Base-by-base conservation (phyloP, 1,140 invertebrate species). In the Drosophila sproati region DNA sequence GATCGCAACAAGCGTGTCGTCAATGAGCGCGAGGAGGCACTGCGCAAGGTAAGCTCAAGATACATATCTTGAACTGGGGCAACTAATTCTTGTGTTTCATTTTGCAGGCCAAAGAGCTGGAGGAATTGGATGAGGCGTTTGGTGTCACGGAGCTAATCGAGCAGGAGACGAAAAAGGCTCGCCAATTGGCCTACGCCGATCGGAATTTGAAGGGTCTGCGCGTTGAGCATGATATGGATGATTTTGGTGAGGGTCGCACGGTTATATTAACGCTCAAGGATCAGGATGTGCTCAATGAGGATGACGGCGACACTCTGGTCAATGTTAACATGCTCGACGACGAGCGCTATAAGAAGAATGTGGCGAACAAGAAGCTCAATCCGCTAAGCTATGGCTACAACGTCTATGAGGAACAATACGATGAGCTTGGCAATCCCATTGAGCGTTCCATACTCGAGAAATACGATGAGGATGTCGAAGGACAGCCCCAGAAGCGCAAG, bases 321-420 rank as follows among this genome's bases (percentile, higher is more conserved):
- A 99, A 99, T 94, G 97, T 99, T 2, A 99, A 99, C 93, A 96
- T 99, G 91, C 91, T 98, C 0, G 98, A 99, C 91, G 95, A 98
- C 86, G 98, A 99, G 93, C 94, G 95, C 57, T 98, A 98, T 89
- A 96, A 97, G 80, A 97, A 96, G 94, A 99, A 98, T 94, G 93
- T 97, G 50, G 94, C 96, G 73, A 96, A 96, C 83, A 97, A 96
- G 85, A 97, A 97, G 85, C 96, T 96, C 76, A 97, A 97, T 92
- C 95, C 94, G 48, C 94, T 94, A 37, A 98, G 96, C 82, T 95
- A 96, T 90, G 96, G 97, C 2, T 98, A 98, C 91, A 97, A 98
- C 92, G 96, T 98, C 37, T 95, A 97, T 90, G 97, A 98, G 68
- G 95, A 96, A 79, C 96, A 98, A 85, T 95, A 95, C 59, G 97